Percentiles rank a stretch among this genome's conserved stretches.
These are phyloP conservation scores for Brachionus rubens DNA, from an alignment of 1,140 invertebrate genomes.

Conservation along the genomic window DNA sequence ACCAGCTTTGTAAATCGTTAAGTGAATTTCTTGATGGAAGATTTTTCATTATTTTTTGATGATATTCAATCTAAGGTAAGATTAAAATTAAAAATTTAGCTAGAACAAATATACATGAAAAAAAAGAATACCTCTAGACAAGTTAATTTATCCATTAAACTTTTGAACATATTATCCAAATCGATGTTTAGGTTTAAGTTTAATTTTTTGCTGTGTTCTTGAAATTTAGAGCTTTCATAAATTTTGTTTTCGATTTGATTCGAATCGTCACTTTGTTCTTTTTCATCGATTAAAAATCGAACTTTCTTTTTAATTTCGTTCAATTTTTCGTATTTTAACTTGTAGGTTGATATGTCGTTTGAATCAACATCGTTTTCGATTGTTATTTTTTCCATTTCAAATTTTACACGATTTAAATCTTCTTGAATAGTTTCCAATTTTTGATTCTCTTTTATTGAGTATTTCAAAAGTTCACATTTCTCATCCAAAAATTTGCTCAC, in stretches of 20 bases:
- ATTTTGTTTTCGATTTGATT: not conserved
- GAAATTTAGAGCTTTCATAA: not conserved
- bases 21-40: conserved; percentile 19
- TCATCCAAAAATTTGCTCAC: conserved; percentile 31
- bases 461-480: not conserved
- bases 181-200: not conserved
- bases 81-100: not conserved
- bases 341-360: not conserved
- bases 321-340: conserved; percentile 2
- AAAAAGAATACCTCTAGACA: conserved; percentile 3
- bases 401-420: not conserved
- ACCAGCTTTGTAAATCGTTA: not conserved
- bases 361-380: not conserved
- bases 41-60: conserved; percentile 37
- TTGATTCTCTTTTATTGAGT: not conserved
- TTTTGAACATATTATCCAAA: not conserved
- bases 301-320: not conserved
- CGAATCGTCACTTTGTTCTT: not conserved
- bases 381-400: not conserved
- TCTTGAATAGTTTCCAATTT: not conserved
- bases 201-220: not conserved
- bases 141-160: not conserved
- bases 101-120: not conserved
- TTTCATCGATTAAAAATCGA: not conserved
- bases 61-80: not conserved